Percentiles rank a stretch among this genome's conserved stretches.
phyloP scores from a whole-genome alignment of 2,888 invertebrate genomes.

The Ochropleura leucogaster region DNA sequence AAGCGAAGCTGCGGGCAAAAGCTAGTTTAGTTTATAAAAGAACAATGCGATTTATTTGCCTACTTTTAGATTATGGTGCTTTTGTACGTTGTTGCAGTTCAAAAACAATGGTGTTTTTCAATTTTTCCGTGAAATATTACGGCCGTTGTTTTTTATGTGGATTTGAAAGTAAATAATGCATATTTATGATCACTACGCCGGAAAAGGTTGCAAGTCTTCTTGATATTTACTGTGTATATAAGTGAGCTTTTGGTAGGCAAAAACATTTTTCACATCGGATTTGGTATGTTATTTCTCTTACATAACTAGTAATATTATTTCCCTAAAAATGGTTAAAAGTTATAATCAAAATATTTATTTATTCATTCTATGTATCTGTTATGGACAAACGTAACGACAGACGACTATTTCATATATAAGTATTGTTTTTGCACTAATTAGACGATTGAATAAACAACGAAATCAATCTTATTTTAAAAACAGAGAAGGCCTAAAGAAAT shows the following conservation, averaged over 20 bases:
- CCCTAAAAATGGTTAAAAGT: neutral
- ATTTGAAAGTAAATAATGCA: slow-evolving; percentile 43
- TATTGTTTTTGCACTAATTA: neutral
- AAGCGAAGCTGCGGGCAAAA: no score
- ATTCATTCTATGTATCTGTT: neutral
- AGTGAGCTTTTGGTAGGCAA: no score
- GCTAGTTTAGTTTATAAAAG: slow-evolving; percentile 30
- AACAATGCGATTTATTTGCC: slow-evolving; percentile 22
- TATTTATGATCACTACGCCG: slow-evolving; percentile 10
- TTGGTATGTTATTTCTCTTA: no score
- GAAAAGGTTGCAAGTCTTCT: no score
- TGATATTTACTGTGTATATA: no score
- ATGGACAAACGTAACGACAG: neutral
- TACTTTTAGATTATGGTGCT: neutral
- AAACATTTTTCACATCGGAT: no score
- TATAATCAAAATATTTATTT: neutral
- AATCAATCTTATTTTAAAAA: neutral
- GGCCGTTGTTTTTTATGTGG: neutral
- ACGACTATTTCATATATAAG: neutral
- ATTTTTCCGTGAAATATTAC: slow-evolving; percentile 18
- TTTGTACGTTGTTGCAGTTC: neutral
- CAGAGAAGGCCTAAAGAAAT: neutral
- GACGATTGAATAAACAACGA: neutral
- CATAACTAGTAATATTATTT: no score
- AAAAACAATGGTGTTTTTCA: neutral